These are phyloP conservation scores for Thecophora atra DNA, from an alignment of 2,888 invertebrate genomes.

Conservation along the genomic window DNA sequence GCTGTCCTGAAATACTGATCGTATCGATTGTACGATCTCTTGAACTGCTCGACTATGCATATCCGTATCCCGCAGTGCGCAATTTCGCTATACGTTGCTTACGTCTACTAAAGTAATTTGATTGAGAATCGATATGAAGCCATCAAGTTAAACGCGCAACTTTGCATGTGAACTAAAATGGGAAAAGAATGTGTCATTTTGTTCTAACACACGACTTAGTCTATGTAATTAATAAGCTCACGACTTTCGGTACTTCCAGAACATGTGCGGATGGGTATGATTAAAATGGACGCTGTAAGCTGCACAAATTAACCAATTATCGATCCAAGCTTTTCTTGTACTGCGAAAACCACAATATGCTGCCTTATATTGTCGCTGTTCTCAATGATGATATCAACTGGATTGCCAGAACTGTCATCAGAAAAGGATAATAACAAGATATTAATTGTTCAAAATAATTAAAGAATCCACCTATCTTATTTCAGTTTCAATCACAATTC, in stretches of 20 bases:
- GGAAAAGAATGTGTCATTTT: conserved; percentile 92
- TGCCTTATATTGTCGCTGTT: conserved; percentile 91
- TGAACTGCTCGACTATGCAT: conserved; percentile 91
- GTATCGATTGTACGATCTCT: conserved; percentile 84
- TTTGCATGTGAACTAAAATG: no score
- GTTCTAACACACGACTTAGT: conserved; percentile 95
- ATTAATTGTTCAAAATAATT: no score
- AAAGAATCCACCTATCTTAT: no score
- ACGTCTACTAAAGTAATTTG: conserved; percentile 71
- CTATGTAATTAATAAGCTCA: conserved; percentile 87
- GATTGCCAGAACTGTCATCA: conserved; percentile 90
- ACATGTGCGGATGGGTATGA: conserved; percentile 78
- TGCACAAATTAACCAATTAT: neutral
- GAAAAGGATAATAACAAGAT: no score
- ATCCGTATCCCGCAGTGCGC: conserved; percentile 87
- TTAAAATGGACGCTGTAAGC: neutral
- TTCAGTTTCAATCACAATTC: no score
- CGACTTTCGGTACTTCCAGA: conserved; percentile 86
- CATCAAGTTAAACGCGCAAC: no score
- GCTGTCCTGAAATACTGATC: no score
- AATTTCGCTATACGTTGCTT: conserved; percentile 87
- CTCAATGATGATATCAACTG: conserved; percentile 98
- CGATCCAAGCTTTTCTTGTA: conserved; percentile 82
- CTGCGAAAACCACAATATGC: conserved; percentile 86
- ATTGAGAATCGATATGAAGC: neutral